These are phyloP conservation scores for Drosophila borborema DNA, from an alignment of 2,888 invertebrate species.

Conservation along the genomic window DNA sequence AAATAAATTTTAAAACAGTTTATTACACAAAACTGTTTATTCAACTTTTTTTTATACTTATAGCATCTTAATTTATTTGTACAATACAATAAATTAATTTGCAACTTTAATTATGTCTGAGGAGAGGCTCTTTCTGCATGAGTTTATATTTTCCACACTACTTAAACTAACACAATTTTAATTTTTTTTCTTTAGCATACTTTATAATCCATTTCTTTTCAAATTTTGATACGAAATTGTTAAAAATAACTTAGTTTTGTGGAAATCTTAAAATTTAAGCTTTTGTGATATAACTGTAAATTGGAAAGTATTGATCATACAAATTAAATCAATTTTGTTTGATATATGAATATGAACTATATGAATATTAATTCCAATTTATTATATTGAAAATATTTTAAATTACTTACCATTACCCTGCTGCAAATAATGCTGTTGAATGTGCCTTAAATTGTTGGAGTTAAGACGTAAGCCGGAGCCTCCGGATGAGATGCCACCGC, in stretches of 20 bases:
- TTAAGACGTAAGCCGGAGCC: constrained; percentile 74
- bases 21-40: too few species aligned
- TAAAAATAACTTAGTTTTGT: background rate
- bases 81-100: too few species aligned
- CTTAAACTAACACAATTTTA: too few species aligned
- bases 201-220: background rate
- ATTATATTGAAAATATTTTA: background rate
- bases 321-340: background rate
- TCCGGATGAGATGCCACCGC: constrained; percentile 53
- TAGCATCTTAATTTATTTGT: too few species aligned
- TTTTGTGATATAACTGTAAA: background rate
- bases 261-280: background rate
- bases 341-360: background rate
- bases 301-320: background rate
- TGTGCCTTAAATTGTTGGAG: constrained; percentile 83
- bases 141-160: background rate
- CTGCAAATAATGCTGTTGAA: constrained; percentile 85
- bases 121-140: background rate
- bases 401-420: constrained; percentile 78
- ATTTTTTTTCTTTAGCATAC: background rate
- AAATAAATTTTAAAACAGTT: constrained; percentile 19
- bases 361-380: background rate
- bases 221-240: background rate
- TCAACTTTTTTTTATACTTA: too few species aligned
- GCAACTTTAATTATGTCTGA: background rate